Evolutionary conservation across 2,113 vertebrate genomes (phyloP).

Genomic region (Dipodomys merriami): DNA sequence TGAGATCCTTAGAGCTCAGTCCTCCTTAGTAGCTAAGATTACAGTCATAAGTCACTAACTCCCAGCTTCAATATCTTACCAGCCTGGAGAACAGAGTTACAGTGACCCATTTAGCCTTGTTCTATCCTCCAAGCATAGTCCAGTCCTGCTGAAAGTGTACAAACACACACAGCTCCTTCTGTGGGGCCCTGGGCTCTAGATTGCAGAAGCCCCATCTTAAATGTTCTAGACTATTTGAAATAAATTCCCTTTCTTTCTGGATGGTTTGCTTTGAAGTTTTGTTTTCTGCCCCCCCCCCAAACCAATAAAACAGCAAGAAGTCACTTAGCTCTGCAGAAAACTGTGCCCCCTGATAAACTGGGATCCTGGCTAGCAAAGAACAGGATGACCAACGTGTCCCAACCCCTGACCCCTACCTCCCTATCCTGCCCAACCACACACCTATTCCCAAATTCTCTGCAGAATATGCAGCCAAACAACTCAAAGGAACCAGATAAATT

Average conservation of each 20-base stretch:
- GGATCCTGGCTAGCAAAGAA: not conserved
- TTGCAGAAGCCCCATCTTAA: not conserved
- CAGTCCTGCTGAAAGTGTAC: not conserved
- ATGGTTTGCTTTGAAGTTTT: not conserved
- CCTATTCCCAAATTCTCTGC: not conserved
- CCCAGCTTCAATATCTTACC: not conserved
- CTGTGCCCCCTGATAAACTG: not conserved
- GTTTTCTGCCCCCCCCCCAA: not conserved
- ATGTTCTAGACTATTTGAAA: not conserved
- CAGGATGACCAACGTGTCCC: not conserved
- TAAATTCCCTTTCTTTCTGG: not conserved
- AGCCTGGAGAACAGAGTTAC: not conserved
- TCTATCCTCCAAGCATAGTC: not conserved
- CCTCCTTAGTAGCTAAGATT: no score
- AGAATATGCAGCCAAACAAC: not conserved
- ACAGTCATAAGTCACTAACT: no score
- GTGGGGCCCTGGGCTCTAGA: not conserved
- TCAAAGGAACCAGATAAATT: not conserved
- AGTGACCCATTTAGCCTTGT: not conserved
- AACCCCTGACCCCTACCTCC: not conserved
- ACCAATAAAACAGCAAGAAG: conserved; percentile 22
- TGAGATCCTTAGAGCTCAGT: no score
- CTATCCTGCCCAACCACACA: not conserved
- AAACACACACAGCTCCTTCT: not conserved
- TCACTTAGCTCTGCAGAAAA: not conserved